Percentiles rank a stretch among this genome's conserved stretches.
These are phyloP conservation scores for Trachelus iudaicus DNA, from an alignment of 2,888 invertebrate species.

Conservation along the genomic window DNA sequence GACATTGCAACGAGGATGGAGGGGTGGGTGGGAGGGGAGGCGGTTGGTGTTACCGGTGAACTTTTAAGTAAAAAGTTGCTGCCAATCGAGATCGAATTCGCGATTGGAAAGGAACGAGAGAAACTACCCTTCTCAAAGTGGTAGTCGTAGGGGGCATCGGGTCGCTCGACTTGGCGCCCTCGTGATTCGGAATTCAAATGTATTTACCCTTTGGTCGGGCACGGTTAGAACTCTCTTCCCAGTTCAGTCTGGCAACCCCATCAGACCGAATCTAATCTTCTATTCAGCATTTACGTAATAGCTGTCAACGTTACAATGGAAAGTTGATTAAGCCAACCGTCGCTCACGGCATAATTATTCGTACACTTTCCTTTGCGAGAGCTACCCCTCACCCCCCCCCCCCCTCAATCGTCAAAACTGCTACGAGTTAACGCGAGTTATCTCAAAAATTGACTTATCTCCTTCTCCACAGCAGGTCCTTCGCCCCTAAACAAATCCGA, in stretches of 20 bases:
- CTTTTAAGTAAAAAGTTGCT: background rate
- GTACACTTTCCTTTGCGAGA: conserved; percentile 9
- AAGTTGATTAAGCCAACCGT: conserved; percentile 43
- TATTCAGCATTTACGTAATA: conserved; percentile 46
- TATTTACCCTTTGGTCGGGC: conserved; percentile 34
- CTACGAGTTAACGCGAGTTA: background rate
- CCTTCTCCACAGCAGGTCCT: background rate
- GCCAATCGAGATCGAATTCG: background rate
- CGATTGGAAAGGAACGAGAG: background rate
- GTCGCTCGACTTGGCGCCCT: background rate
- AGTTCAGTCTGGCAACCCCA: conserved; percentile 14
- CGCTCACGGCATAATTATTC: background rate
- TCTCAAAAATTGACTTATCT: background rate
- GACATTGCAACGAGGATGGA: too few species aligned
- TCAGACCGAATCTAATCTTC: conserved; percentile 44
- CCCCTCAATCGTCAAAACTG: background rate
- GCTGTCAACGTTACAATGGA: conserved; percentile 40
- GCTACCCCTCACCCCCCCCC: background rate
- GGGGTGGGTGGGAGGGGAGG: too few species aligned
- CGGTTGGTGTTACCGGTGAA: background rate
- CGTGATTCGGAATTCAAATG: conserved; percentile 29
- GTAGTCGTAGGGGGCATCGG: background rate
- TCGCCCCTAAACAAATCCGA: background rate
- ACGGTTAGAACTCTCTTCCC: conserved; percentile 13
- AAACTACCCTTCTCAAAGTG: background rate